phyloP scores from a whole-genome alignment of 2,888 invertebrate species.

The Sarcophaga rosellei region DNA sequence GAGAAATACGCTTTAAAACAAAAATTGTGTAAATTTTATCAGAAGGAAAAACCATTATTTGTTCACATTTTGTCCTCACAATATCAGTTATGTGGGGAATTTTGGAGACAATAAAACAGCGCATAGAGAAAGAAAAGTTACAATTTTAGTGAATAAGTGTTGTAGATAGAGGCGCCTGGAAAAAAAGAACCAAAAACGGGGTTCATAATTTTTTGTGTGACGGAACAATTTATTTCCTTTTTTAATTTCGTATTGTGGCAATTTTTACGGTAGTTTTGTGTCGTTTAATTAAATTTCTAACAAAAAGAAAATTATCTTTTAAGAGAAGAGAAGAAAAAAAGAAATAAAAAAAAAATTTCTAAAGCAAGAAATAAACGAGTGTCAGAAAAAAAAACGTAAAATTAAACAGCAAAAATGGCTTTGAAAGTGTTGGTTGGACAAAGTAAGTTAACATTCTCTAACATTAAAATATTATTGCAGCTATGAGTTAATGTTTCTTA shows the following conservation, averaged over 20 bases:
- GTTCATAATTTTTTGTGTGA: slow-evolving; percentile 71
- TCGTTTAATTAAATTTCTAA: background rate
- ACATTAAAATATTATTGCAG: background rate
- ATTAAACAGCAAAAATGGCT: slow-evolving; percentile 84
- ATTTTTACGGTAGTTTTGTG: slow-evolving; percentile 23
- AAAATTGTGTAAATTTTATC: background rate
- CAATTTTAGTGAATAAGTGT: slow-evolving; percentile 44
- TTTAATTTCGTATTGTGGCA: background rate
- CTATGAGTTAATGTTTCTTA: background rate
- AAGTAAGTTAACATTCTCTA: slow-evolving; percentile 86
- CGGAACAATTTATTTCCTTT: slow-evolving; percentile 52
- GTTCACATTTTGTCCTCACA: slow-evolving; percentile 8
- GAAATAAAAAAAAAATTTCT: background rate
- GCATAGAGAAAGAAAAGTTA: slow-evolving; percentile 57
- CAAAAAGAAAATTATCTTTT: background rate
- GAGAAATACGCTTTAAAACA: background rate
- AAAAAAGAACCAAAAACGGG: slow-evolving; percentile 61
- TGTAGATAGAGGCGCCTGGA: slow-evolving; percentile 62
- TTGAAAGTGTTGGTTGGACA: slow-evolving; percentile 92
- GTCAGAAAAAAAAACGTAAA: slow-evolving; percentile 31
- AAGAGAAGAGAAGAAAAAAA: slow-evolving; percentile 26
- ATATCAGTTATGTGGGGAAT: slow-evolving; percentile 66
- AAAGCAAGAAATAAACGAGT: slow-evolving; percentile 13
- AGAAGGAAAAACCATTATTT: background rate
- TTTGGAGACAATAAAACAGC: slow-evolving; percentile 66